Evolutionary conservation across 1,140 invertebrate species (phyloP).

Genomic region (Mizuhopecten yessoensis): DNA sequence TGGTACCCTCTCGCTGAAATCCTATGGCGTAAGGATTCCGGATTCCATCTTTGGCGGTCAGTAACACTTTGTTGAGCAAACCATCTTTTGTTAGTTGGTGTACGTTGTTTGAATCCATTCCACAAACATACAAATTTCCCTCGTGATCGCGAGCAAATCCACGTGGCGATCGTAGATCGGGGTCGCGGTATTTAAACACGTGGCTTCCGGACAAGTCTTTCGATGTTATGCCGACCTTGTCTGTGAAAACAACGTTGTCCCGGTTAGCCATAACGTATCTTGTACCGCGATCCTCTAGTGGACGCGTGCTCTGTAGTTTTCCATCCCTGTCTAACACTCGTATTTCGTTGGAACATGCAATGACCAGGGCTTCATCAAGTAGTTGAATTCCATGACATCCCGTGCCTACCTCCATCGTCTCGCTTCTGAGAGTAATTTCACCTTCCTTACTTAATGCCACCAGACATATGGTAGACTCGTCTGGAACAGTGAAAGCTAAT

Average conservation of each 20-base stretch:
- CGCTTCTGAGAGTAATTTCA: neutral
- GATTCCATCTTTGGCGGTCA: conserved; percentile 52
- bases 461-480: neutral
- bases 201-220: conserved; percentile 41
- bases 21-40: conserved; percentile 57
- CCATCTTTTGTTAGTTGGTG: conserved; percentile 54
- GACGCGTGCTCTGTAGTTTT: conserved; percentile 40
- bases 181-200: conserved; percentile 47
- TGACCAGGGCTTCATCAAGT: conserved; percentile 41
- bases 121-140: conserved; percentile 59
- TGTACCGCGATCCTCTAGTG: conserved; percentile 52
- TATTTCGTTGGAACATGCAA: conserved; percentile 59
- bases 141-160: conserved; percentile 56
- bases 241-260: conserved; percentile 48
- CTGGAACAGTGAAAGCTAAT: conserved; percentile 43
- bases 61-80: conserved; percentile 46
- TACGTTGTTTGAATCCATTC: conserved; percentile 62
- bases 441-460: neutral
- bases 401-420: conserved; percentile 41
- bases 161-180: conserved; percentile 54
- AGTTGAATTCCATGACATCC: conserved; percentile 58
- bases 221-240: conserved; percentile 46
- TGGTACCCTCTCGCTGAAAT: conserved; percentile 43
- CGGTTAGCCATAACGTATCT: conserved; percentile 44
- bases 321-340: conserved; percentile 35